Percentiles rank a stretch among this genome's conserved stretches.
phyloP scores from a whole-genome alignment of 2,113 vertebrate species.

The Craseonycteris thonglongyai region DNA sequence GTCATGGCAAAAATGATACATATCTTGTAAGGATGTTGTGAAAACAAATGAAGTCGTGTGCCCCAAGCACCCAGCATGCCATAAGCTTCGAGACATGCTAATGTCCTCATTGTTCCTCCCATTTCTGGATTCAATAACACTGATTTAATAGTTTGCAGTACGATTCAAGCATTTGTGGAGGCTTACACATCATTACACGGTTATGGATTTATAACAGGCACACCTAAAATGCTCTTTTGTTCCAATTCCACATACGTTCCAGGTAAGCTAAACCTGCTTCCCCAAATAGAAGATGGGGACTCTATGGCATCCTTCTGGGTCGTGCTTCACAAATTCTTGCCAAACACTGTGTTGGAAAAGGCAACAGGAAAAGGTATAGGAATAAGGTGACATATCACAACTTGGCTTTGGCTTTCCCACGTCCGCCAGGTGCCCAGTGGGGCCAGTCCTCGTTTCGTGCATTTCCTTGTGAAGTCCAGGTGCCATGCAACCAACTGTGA shows the following conservation, averaged over 20 bases:
- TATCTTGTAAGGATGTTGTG: not conserved
- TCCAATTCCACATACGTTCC: too few relatives aligned
- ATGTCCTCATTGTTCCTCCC: not conserved
- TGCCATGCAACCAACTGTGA: not conserved
- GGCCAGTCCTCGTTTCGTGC: not conserved
- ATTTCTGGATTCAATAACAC: not conserved
- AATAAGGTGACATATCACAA: not conserved
- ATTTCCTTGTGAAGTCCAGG: not conserved
- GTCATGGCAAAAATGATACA: not conserved
- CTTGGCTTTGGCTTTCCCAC: not conserved
- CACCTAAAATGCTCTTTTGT: not conserved
- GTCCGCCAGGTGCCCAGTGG: not conserved
- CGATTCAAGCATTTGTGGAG: not conserved
- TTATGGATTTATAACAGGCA: not conserved
- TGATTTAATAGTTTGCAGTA: not conserved
- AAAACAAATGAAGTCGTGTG: not conserved
- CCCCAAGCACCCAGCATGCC: not conserved
- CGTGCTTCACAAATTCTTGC: not conserved
- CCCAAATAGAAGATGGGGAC: not conserved
- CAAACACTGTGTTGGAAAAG: not conserved
- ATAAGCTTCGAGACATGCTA: not conserved
- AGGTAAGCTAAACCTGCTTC: not conserved
- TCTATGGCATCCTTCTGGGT: not conserved
- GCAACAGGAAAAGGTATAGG: not conserved
- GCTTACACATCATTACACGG: fast-evolving